Conservation (phyloP, 1,140 invertebrate genomes). For the Danaus melanippus region DNA sequence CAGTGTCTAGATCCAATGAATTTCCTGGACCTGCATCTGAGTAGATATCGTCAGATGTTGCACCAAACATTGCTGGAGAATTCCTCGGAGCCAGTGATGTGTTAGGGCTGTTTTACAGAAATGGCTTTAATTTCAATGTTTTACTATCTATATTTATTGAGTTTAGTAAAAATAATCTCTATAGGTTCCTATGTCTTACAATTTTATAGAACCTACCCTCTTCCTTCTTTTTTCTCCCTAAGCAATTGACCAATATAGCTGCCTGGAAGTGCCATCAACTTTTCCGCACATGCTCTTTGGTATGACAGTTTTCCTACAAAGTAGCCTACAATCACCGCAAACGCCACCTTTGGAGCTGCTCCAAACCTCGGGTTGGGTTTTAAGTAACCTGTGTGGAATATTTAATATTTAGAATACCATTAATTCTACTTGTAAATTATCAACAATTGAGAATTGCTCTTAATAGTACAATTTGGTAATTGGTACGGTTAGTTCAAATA, state of each 20-base stretch:
- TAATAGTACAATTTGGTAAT: too few relatives aligned
- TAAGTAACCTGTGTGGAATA: slow-evolving; percentile 49
- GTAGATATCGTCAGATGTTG: slow-evolving; percentile 46
- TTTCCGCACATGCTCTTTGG: slow-evolving; percentile 80
- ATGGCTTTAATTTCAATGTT: too few relatives aligned
- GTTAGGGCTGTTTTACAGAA: too few relatives aligned
- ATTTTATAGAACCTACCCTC: slow-evolving; percentile 26
- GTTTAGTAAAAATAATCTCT: too few relatives aligned
- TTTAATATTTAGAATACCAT: neutral
- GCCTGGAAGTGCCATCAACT: slow-evolving; percentile 79
- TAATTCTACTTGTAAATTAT: neutral
- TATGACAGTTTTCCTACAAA: slow-evolving; percentile 84
- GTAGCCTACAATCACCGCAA: slow-evolving; percentile 79
- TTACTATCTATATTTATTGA: too few relatives aligned
- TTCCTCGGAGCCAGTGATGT: neutral
- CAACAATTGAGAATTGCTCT: too few relatives aligned
- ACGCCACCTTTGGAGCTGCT: slow-evolving; percentile 76
- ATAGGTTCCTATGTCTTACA: neutral
- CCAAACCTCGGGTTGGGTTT: slow-evolving; percentile 75
- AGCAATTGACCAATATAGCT: slow-evolving; percentile 74
- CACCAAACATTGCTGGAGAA: slow-evolving; percentile 41
- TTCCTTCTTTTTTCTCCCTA: slow-evolving; percentile 68
- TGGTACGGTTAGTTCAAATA: too few relatives aligned
- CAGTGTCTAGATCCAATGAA: slow-evolving; percentile 51
- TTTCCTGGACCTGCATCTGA: slow-evolving; percentile 57